Evolutionary conservation across 1,140 invertebrate genomes (phyloP).

Genomic region (Drosophila truncata): DNA sequence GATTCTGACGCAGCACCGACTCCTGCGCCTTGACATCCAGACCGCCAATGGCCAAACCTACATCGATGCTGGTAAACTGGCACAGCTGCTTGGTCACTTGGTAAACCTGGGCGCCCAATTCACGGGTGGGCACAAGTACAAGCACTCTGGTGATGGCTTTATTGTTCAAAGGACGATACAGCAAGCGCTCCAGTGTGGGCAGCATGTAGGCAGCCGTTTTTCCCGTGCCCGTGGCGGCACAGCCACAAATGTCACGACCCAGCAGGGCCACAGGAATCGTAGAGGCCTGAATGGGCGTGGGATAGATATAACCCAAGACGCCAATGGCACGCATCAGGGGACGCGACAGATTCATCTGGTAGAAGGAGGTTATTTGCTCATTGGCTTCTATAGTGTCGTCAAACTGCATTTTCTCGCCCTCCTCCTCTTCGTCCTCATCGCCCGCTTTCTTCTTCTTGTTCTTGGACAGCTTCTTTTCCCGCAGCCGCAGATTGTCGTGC

Average conservation of each 20-base stretch:
- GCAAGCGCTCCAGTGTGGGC: slow-evolving; percentile 96
- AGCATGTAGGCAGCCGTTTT: slow-evolving; percentile 99
- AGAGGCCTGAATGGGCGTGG: slow-evolving; percentile 98
- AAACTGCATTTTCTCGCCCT: slow-evolving; percentile 88
- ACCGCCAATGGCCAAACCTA: slow-evolving; percentile 95
- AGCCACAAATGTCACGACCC: slow-evolving; percentile 86
- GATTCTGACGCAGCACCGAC: slow-evolving; percentile 93
- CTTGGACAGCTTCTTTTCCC: slow-evolving; percentile 87
- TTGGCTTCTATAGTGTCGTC: slow-evolving; percentile 90
- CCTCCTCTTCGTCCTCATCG: slow-evolving; percentile 85
- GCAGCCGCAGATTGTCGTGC: slow-evolving; percentile 88
- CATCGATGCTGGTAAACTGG: slow-evolving; percentile 94
- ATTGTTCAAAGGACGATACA: slow-evolving; percentile 90
- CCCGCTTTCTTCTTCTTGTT: slow-evolving; percentile 87
- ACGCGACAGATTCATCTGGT: slow-evolving; percentile 96
- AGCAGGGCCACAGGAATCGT: slow-evolving; percentile 97
- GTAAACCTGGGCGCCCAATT: slow-evolving; percentile 96
- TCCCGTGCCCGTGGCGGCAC: slow-evolving; percentile 96
- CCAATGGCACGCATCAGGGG: slow-evolving; percentile 95
- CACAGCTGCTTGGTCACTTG: slow-evolving; percentile 96
- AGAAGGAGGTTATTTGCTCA: slow-evolving; percentile 92
- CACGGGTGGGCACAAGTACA: slow-evolving; percentile 97
- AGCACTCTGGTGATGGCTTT: slow-evolving; percentile 93
- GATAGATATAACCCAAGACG: slow-evolving; percentile 94
- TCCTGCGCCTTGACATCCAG: slow-evolving; percentile 97